Base-by-base conservation (phyloP, 2,797 vertebrate genomes). In the Diplodus puntazzo region DNA sequence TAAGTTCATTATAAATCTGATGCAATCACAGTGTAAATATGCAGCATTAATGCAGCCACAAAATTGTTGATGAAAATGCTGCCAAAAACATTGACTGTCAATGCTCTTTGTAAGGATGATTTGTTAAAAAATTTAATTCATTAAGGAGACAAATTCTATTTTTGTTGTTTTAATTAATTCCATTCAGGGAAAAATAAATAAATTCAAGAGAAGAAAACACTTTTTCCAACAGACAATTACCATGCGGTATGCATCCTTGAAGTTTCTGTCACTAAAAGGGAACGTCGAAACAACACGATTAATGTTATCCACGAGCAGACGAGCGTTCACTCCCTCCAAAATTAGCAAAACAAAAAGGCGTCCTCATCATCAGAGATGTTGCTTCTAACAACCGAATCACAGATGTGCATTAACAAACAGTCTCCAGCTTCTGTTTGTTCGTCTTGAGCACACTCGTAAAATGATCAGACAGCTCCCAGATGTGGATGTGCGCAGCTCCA, bases 401-500 rank as follows among this genome's bases (percentile, higher is more conserved):
- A 89, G 81, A 85, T 86, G 82, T 73, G 81, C 69, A 60, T 81
- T 83, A 74, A 84, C 63, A 84, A 83, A 86, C 67, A 69, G 58
- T 86, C 69, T 60, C 45, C 73, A 77, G 81, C 79, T 82, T 86
- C 87, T 79, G 74, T 86, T 90, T 86, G 77, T 69, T 86, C 59
- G 18, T 92, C 85, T 82, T 65, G 49, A 88, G 66, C 20, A 59
- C 49, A 69, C 60, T 75, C 73, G 67, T 79, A 72, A 88, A 82
- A 89, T 69, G 79, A 80, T 66, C 69, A 73, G 84, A 83, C 86
- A 80, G 80, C 66, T 74, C 62, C 61, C 81, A 82, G 76, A 86
- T 85, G 85, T 83, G 78, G 88, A 60, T 76, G 82, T 50, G 70
- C 53, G 81, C 84, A 80, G 79, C 52, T 63, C 75, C n/a, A 9